Conservation (phyloP, 2,797 vertebrate species). For the Sebastes oblongus region DNA sequence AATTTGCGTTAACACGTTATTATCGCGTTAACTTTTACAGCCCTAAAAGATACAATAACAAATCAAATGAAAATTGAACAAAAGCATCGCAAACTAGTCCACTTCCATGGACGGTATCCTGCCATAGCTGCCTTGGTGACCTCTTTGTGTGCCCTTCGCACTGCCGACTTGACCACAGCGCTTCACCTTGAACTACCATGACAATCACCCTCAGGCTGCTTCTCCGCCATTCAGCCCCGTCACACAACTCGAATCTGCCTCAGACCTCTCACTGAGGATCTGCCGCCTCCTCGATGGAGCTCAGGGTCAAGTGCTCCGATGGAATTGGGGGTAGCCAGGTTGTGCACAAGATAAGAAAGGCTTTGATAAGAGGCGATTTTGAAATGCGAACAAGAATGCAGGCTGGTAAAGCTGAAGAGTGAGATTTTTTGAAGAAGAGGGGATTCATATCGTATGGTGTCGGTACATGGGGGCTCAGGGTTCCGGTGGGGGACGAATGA, state of each 20-base stretch:
- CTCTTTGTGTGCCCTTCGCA: neutral
- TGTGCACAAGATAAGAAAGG: slow-evolving; percentile 30
- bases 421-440: slow-evolving; percentile 13
- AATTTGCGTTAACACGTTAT: rapidly evolving
- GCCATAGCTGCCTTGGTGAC: neutral
- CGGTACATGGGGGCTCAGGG: neutral
- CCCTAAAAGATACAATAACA: neutral
- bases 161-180: neutral
- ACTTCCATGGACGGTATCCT: too few relatives aligned
- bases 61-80: neutral
- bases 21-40: too few relatives aligned
- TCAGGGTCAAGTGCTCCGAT: slow-evolving; percentile 11
- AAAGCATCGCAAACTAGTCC: neutral
- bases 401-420: neutral
- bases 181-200: slow-evolving; percentile 10
- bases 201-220: neutral
- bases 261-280: slow-evolving; percentile 15
- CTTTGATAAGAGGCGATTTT: slow-evolving; percentile 40
- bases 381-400: slow-evolving; percentile 20
- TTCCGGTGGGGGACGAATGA: slow-evolving; percentile 21
- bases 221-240: neutral
- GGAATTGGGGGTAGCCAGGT: neutral
- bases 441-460: slow-evolving; percentile 1
- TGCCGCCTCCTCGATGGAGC: slow-evolving; percentile 7
- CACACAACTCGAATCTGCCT: neutral